Percentiles rank a stretch among this genome's conserved stretches.
Conservation (phyloP, 2,797 vertebrate genomes). For the Hemibagrus guttatus region DNA sequence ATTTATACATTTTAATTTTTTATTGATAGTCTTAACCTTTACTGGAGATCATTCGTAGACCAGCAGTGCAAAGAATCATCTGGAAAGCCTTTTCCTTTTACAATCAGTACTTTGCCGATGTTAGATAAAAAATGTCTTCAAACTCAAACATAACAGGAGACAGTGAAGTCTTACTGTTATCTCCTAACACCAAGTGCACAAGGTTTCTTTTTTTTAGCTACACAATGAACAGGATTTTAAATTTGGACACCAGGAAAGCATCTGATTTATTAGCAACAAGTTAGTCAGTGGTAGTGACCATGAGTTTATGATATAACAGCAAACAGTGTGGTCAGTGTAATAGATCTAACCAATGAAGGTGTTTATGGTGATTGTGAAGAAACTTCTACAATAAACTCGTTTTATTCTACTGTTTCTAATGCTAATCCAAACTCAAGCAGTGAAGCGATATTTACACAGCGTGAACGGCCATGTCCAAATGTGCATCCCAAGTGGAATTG, state of each 20-base stretch:
- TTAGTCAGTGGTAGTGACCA: neutral
- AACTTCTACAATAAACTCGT: neutral
- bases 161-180: neutral
- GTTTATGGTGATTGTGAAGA: neutral
- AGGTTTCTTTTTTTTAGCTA: neutral
- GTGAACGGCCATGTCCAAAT: neutral
- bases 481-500: neutral
- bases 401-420: neutral
- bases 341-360: neutral
- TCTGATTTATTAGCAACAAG: neutral
- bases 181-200: neutral
- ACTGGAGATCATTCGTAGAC: neutral
- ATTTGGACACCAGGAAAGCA: neutral
- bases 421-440: neutral
- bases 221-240: neutral
- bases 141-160: neutral
- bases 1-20: neutral
- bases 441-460: neutral
- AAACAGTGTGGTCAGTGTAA: neutral
- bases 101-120: neutral
- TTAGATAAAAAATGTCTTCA: neutral
- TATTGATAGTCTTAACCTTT: neutral
- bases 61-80: neutral
- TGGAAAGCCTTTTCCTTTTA: neutral
- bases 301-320: neutral